Conservation (phyloP, 1,140 invertebrate genomes). For the Ericerus pela region DNA sequence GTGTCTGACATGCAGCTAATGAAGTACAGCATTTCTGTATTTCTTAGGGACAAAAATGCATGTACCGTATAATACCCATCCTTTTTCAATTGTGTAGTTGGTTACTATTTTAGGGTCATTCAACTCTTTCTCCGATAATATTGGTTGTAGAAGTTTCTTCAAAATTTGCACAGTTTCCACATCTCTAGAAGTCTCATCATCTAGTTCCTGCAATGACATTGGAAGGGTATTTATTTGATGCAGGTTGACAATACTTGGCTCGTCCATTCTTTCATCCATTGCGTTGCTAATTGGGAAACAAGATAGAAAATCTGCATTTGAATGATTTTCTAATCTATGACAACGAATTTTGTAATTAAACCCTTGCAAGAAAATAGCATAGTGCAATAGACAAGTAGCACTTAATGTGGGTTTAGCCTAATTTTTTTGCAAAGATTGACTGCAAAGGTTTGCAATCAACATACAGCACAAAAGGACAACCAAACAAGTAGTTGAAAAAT, state of each 20-base stretch:
- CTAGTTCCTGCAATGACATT: not conserved
- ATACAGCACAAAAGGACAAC: slow-evolving; percentile 31
- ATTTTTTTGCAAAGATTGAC: slow-evolving; percentile 30
- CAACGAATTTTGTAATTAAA: slow-evolving; percentile 29
- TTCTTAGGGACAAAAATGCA: not conserved
- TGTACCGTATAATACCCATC: not conserved
- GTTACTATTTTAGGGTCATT: no score
- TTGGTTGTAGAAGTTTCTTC: not conserved
- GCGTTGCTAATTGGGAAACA: slow-evolving; percentile 16
- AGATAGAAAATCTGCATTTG: slow-evolving; percentile 26
- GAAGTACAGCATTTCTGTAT: not conserved
- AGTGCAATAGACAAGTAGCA: slow-evolving; percentile 25
- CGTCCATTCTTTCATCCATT: not conserved
- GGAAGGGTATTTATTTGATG: not conserved
- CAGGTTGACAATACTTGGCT: not conserved
- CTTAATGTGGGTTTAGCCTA: slow-evolving; percentile 16
- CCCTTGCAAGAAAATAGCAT: slow-evolving; percentile 27
- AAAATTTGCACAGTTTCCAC: not conserved
- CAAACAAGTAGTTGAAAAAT: slow-evolving; percentile 33
- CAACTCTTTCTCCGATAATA: not conserved
- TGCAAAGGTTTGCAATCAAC: slow-evolving; percentile 37
- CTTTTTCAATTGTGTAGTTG: not conserved
- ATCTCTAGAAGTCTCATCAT: not conserved
- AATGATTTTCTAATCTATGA: slow-evolving; percentile 21
- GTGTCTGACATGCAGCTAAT: slow-evolving; percentile 11